phyloP scores from a whole-genome alignment of 2,888 invertebrate species.

The Lumbricus terrestris region DNA sequence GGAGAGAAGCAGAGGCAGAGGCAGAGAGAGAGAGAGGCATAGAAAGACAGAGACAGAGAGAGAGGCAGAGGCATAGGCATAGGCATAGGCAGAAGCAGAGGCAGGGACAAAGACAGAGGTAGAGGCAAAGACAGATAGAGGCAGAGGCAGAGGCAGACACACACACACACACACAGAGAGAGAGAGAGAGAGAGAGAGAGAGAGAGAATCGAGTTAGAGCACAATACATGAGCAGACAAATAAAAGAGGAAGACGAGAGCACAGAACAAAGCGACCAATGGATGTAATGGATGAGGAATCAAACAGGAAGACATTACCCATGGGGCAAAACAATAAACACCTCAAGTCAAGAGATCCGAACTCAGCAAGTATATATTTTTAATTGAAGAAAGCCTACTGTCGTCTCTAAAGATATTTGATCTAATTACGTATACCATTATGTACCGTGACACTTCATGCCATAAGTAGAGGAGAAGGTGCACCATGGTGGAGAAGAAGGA shows the following conservation, averaged over 20 bases:
- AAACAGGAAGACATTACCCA: neutral
- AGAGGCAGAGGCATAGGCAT: neutral
- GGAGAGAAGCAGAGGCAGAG: too few species aligned
- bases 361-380: neutral
- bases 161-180: too few species aligned
- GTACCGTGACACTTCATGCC: neutral
- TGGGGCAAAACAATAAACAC: neutral
- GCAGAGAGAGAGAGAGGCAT: neutral
- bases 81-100: neutral
- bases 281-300: neutral
- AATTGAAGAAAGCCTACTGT: neutral
- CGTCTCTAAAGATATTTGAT: neutral
- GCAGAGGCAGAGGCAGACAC: neutral
- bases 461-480: too few species aligned
- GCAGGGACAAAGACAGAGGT: neutral
- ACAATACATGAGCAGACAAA: neutral
- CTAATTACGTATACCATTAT: neutral
- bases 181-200: neutral
- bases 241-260: neutral
- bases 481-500: too few species aligned
- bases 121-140: neutral
- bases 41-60: neutral
- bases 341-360: neutral
- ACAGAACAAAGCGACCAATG: neutral
- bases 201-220: neutral